These are phyloP conservation scores for Drosophila testacea DNA, from an alignment of 2,888 invertebrate species.

Conservation along the genomic window DNA sequence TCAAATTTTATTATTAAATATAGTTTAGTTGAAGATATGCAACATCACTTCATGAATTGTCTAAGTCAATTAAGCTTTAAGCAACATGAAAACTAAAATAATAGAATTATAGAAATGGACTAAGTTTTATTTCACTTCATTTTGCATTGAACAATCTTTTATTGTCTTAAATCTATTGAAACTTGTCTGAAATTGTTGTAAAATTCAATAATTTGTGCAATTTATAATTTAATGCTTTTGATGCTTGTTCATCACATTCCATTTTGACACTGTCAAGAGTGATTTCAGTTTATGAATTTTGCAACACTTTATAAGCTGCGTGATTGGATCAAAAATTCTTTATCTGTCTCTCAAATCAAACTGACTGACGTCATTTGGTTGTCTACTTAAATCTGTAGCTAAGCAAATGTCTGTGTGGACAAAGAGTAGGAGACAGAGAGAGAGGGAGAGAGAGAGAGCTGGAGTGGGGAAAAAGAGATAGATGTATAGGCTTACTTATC, in stretches of 20 bases:
- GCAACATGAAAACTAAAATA: too few species aligned
- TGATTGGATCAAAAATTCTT: slow-evolving; percentile 20
- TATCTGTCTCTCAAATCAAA: neutral
- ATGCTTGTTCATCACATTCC: slow-evolving; percentile 4
- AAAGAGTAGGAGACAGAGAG: neutral
- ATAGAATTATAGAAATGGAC: too few species aligned
- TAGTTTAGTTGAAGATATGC: too few species aligned
- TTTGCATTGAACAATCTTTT: slow-evolving; percentile 1
- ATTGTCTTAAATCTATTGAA: neutral
- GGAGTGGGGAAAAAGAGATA: neutral
- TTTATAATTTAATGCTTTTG: slow-evolving; percentile 4
- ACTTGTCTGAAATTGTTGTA: neutral
- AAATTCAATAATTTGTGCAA: slow-evolving; percentile 11
- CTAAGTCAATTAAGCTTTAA: too few species aligned
- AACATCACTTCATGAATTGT: too few species aligned
- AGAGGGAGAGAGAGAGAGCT: neutral
- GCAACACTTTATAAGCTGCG: slow-evolving; percentile 12
- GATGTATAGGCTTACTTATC: slow-evolving; percentile 34
- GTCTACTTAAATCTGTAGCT: slow-evolving; percentile 1
- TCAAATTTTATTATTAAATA: too few species aligned
- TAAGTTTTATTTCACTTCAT: neutral
- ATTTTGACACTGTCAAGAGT: neutral
- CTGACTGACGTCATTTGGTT: slow-evolving; percentile 44
- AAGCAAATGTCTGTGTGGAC: neutral
- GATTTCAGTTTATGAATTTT: slow-evolving; percentile 12